phyloP scores from a whole-genome alignment of 2,797 vertebrate genomes.

The Tangara arthus region DNA sequence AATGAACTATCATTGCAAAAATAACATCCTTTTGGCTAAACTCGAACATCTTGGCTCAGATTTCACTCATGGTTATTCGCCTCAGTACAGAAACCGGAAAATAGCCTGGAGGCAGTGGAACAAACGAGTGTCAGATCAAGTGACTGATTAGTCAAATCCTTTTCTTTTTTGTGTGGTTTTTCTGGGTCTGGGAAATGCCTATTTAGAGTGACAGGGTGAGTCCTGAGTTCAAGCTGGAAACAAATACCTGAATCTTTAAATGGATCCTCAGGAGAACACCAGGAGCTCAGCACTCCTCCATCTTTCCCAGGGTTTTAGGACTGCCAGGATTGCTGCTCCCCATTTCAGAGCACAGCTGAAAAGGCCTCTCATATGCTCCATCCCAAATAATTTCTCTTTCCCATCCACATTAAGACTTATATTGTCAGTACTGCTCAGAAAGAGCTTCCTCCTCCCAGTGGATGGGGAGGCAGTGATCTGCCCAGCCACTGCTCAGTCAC shows the following conservation, averaged over 20 bases:
- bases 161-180: neutral
- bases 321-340: neutral
- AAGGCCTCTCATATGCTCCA: neutral
- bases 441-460: rapidly evolving
- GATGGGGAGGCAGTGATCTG: neutral
- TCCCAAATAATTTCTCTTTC: neutral
- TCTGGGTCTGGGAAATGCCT: neutral
- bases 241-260: neutral
- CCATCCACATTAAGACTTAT: neutral
- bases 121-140: neutral
- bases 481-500: neutral
- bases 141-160: neutral
- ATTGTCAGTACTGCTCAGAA: neutral
- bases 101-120: neutral
- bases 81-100: neutral
- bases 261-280: neutral
- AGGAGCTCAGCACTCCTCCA: neutral
- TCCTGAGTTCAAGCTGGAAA: neutral
- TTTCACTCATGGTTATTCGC: neutral
- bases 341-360: neutral
- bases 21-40: neutral
- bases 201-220: neutral
- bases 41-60: neutral
- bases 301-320: neutral
- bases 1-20: neutral